Evolutionary conservation across 2,888 invertebrate genomes (phyloP).

Genomic region (Caenorhabditis auriculariae): DNA sequence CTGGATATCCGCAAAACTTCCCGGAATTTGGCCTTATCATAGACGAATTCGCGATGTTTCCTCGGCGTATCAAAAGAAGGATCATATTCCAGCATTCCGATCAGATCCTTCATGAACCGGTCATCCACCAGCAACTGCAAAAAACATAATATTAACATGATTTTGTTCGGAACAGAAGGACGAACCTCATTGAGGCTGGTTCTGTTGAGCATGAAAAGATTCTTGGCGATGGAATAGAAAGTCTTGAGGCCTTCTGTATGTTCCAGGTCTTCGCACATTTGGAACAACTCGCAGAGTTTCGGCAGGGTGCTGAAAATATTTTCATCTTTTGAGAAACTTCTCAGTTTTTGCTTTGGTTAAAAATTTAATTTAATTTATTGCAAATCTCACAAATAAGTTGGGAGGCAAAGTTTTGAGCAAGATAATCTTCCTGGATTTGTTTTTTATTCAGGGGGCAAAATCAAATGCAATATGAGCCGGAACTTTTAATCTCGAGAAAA

Average conservation of each 20-base stretch:
- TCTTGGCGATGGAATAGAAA: slow-evolving; percentile 84
- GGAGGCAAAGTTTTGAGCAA: too few species aligned
- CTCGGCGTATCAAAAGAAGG: slow-evolving; percentile 70
- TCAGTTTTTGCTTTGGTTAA: not conserved
- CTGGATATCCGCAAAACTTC: slow-evolving; percentile 87
- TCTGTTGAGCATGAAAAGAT: slow-evolving; percentile 95
- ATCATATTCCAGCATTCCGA: slow-evolving; percentile 91
- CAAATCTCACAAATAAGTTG: too few species aligned
- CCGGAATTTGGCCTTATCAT: slow-evolving; percentile 77
- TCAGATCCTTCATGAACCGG: slow-evolving; percentile 74
- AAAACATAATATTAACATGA: slow-evolving; percentile 7
- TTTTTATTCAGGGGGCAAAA: too few species aligned
- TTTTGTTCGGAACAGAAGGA: slow-evolving; percentile 9
- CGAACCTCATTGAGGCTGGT: slow-evolving; percentile 88
- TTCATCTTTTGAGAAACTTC: not conserved
- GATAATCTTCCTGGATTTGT: too few species aligned
- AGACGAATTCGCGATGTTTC: slow-evolving; percentile 91
- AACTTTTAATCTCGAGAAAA: too few species aligned
- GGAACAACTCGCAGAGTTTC: slow-evolving; percentile 89
- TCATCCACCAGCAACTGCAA: slow-evolving; percentile 28
- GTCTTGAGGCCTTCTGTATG: slow-evolving; percentile 89
- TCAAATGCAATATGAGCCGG: too few species aligned
- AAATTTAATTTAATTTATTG: too few species aligned
- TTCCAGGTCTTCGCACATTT: slow-evolving; percentile 94
- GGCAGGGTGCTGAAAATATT: slow-evolving; percentile 74